Evolutionary conservation across 2,113 vertebrate species (phyloP).

Genomic region (Bucco capensis): DNA sequence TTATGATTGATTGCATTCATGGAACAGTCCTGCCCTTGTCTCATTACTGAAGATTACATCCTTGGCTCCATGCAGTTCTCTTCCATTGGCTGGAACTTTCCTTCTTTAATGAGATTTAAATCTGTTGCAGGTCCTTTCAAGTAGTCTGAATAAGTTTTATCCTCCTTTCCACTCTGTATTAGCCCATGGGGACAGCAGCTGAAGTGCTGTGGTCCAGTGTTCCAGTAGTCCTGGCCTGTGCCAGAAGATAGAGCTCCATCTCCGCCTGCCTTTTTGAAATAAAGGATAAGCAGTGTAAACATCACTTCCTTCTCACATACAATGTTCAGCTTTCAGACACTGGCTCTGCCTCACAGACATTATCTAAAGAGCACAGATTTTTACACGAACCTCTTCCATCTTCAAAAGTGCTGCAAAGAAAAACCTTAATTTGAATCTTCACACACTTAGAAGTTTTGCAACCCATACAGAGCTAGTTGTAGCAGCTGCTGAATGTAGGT

Average conservation of each 20-base stretch:
- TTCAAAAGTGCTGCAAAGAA: neutral
- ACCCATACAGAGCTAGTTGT: neutral
- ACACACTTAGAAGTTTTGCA: neutral
- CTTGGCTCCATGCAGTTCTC: neutral
- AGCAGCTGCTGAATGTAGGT: neutral
- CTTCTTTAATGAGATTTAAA: neutral
- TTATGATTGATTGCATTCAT: neutral
- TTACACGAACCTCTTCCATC: neutral
- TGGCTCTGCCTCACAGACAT: neutral
- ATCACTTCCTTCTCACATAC: neutral
- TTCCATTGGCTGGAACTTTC: neutral
- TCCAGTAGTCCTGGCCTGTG: neutral
- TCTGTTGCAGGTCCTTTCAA: neutral
- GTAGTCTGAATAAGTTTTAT: neutral
- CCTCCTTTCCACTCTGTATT: neutral
- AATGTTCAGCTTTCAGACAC: neutral
- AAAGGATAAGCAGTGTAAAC: neutral
- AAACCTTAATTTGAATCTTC: neutral
- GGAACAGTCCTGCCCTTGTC: neutral
- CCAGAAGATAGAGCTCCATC: neutral
- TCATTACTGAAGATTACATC: neutral
- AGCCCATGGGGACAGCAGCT: neutral
- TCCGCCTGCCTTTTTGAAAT: neutral
- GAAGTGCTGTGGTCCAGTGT: neutral
- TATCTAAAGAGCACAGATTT: neutral